Evolutionary conservation across 2,113 vertebrate species (phyloP).

Genomic region (Xenus cinereus): DNA sequence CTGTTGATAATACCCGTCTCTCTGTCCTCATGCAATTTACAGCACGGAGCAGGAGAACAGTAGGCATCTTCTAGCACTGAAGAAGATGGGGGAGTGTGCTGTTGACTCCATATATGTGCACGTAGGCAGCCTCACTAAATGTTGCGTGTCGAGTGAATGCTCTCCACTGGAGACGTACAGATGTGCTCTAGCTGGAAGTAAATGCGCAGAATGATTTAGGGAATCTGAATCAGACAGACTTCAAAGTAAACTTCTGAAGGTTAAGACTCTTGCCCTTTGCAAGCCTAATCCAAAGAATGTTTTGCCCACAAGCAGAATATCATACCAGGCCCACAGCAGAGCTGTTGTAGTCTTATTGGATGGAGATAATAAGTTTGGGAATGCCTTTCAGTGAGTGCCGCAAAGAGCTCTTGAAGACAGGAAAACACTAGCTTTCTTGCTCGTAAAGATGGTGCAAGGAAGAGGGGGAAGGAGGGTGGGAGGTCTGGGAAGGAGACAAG

Average conservation of each 20-base stretch:
- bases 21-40: not conserved
- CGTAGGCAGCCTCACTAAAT: not conserved
- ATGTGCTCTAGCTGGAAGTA: slow-evolving; percentile 9
- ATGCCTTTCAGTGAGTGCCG: not conserved
- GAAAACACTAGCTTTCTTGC: not conserved
- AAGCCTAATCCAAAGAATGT: slow-evolving; percentile 38
- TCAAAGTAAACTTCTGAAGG: slow-evolving; percentile 51
- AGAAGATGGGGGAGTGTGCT: not conserved
- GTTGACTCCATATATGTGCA: not conserved
- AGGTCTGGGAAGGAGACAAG: slow-evolving; percentile 65
- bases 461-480: slow-evolving; percentile 42
- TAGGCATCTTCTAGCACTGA: not conserved
- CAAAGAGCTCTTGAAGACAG: slow-evolving; percentile 9
- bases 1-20: not conserved
- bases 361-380: slow-evolving; percentile 45
- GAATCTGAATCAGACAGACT: slow-evolving; percentile 6
- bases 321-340: slow-evolving; percentile 24
- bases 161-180: not conserved
- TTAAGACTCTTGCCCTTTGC: slow-evolving; percentile 22
- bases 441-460: not conserved
- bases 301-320: slow-evolving; percentile 39
- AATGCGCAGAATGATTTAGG: not conserved
- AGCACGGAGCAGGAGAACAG: not conserved
- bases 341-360: slow-evolving; percentile 38
- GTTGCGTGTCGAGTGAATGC: not conserved